Conservation (phyloP, 2,888 invertebrate species). For the Parasteatoda lunata region DNA sequence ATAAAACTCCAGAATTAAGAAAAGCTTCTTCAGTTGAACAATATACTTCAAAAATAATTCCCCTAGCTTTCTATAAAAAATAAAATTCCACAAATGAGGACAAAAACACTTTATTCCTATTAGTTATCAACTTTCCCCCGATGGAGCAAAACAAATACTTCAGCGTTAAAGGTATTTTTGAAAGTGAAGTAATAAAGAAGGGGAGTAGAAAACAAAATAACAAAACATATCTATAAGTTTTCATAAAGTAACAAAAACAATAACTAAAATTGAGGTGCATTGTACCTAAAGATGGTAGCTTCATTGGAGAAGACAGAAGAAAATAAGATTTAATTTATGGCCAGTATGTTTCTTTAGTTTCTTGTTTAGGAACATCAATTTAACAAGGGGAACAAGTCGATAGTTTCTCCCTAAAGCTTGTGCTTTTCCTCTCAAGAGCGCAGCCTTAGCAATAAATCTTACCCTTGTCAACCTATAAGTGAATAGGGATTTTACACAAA, state of each 20-base stretch:
- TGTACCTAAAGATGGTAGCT: conserved; percentile 53
- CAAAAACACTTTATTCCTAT: background rate
- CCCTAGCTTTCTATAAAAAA: too few species aligned
- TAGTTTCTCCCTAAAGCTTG: conserved; percentile 57
- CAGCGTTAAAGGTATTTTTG: conserved; percentile 48
- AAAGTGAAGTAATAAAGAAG: conserved; percentile 56
- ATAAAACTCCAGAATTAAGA: too few species aligned
- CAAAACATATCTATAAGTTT: conserved; percentile 31
- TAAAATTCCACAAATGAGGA: too few species aligned
- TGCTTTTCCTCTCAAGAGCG: conserved; percentile 29
- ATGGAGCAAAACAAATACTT: conserved; percentile 41
- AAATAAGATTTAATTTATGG: conserved; percentile 66
- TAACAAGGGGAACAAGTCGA: conserved; percentile 65
- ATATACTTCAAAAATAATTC: too few species aligned
- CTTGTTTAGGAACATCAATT: conserved; percentile 64
- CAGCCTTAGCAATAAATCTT: conserved; percentile 50
- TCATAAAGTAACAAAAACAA: conserved; percentile 25
- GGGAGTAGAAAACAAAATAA: conserved; percentile 33
- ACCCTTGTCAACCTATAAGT: conserved; percentile 51
- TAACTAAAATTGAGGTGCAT: conserved; percentile 34
- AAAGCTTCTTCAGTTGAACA: too few species aligned
- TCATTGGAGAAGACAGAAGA: conserved; percentile 64
- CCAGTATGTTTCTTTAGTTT: conserved; percentile 57
- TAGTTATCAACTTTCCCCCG: conserved; percentile 33
- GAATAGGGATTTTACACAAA: conserved; percentile 33